These are phyloP conservation scores for Halocaridina rubra DNA, from an alignment of 2,888 invertebrate species.

Conservation along the genomic window DNA sequence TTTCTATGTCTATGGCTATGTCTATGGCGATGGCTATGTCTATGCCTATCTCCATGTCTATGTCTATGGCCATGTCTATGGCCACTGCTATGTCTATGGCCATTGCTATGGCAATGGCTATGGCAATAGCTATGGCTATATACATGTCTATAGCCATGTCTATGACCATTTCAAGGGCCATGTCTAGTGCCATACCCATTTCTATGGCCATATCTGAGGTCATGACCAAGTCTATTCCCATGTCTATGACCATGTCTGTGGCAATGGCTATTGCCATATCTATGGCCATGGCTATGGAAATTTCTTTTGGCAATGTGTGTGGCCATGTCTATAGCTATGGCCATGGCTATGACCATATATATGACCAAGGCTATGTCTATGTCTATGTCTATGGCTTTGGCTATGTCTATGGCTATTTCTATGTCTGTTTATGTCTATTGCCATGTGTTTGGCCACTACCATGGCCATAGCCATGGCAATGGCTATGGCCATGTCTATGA, in stretches of 20 bases:
- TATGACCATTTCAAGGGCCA: not conserved
- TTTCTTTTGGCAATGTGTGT: not conserved
- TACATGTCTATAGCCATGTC: not conserved
- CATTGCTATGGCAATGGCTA: not conserved
- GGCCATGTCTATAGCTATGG: not conserved
- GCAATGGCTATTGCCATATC: not conserved
- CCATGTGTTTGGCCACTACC: not conserved
- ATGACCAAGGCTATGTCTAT: not conserved
- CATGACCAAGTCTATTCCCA: not conserved
- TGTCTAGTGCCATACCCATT: not conserved
- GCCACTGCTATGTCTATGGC: not conserved
- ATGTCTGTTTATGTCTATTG: not conserved
- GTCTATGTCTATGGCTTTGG: not conserved
- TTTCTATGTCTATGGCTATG: not conserved
- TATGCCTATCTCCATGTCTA: not conserved
- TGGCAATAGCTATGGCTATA: not conserved
- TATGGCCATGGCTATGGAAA: not conserved
- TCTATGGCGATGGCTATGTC: not conserved
- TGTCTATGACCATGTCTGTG: not conserved
- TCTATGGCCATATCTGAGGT: not conserved
- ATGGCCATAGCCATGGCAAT: not conserved
- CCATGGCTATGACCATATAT: not conserved
- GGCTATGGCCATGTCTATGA: not conserved
- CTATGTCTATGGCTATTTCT: not conserved
- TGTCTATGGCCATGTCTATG: not conserved